Base-by-base conservation (phyloP, 1,140 invertebrate species). In the Pogonus chalceus region DNA sequence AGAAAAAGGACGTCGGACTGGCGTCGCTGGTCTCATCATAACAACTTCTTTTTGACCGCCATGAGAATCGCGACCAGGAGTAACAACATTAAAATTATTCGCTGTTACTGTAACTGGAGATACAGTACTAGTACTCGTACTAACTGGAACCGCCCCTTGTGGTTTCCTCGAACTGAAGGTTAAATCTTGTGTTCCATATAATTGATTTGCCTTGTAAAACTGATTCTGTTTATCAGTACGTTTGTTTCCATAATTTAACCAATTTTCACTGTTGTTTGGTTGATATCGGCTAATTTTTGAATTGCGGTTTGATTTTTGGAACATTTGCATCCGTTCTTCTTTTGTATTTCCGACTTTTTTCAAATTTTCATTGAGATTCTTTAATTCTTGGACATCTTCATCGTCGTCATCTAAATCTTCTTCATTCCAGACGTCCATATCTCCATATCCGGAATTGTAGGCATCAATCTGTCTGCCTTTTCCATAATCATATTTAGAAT, bases 21-120 rank as follows among this genome's bases (percentile, higher is more conserved):
- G 64, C 14, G 67, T 71, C 3, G 79, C 74, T 3, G 80, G 79
- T 64, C 79, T 65, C 37, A 78, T 71, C 59, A 81, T 63, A 1
- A 79, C 74, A 9, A 80, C 73, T 66, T 83, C 80, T 58, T 81
- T 80, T 58, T 83, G 76, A 14, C 80, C 80, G 23, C 53, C 55
- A 37, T 69, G 55, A 2, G 24, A 35, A 9, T 61, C 58, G 48
- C 58, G 57, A 39, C 58, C 63, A 2, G 63, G 50, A 22, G 35
- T 49, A n/a, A 55, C 52, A 14, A 58, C 55, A 9, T 48, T 56
- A n/a, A n/a, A n/a, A n/a, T n/a, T n/a, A n/a, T n/a, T n/a, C 2
- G 56, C 49, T 23, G 56, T 56, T 3, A 63, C 48, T 2, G 54
- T 50, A 16, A 62, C 22, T 12, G 39, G 43, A 2, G 23, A 20